Percentiles rank a stretch among this genome's conserved stretches.
Conservation (phyloP, 2,113 vertebrate genomes). For the Xiphorhynchus elegans region DNA sequence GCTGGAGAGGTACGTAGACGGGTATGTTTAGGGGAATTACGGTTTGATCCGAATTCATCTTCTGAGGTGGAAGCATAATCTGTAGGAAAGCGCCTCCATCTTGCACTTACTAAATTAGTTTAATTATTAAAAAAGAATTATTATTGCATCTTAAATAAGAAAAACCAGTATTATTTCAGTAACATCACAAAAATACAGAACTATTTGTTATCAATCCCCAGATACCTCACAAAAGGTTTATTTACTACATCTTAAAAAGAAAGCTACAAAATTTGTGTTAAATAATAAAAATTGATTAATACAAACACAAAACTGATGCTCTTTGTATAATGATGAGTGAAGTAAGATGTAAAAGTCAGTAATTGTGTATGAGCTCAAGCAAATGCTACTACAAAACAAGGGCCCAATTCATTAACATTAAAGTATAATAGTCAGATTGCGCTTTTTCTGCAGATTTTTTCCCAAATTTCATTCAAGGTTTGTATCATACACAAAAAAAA, state of each 20-base stretch:
- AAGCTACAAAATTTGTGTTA: slow-evolving; percentile 68
- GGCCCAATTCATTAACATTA: slow-evolving; percentile 60
- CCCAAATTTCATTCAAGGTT: slow-evolving; percentile 29
- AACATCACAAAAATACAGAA: slow-evolving; percentile 55
- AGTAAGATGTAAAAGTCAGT: slow-evolving; percentile 57
- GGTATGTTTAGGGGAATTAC: slow-evolving; percentile 90
- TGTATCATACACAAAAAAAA: neutral
- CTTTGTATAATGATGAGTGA: slow-evolving; percentile 65
- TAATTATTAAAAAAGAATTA: slow-evolving; percentile 84
- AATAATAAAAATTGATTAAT: slow-evolving; percentile 70
- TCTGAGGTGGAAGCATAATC: slow-evolving; percentile 99
- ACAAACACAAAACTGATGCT: slow-evolving; percentile 60
- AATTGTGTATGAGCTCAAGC: slow-evolving; percentile 7
- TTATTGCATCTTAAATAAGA: slow-evolving; percentile 72
- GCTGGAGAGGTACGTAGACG: slow-evolving; percentile 89
- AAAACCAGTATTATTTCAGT: slow-evolving; percentile 65
- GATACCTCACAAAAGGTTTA: slow-evolving; percentile 64
- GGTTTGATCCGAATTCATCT: slow-evolving; percentile 96
- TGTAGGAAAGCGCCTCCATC: slow-evolving; percentile 96
- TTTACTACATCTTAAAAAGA: slow-evolving; percentile 67
- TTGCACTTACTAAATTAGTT: slow-evolving; percentile 89
- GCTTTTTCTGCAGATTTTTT: slow-evolving; percentile 60
- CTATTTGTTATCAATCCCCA: slow-evolving; percentile 57
- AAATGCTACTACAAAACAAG: slow-evolving; percentile 32
- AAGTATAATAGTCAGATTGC: slow-evolving; percentile 1